phyloP scores from a whole-genome alignment of 1,140 invertebrate species.

The Bombus fervidus region DNA sequence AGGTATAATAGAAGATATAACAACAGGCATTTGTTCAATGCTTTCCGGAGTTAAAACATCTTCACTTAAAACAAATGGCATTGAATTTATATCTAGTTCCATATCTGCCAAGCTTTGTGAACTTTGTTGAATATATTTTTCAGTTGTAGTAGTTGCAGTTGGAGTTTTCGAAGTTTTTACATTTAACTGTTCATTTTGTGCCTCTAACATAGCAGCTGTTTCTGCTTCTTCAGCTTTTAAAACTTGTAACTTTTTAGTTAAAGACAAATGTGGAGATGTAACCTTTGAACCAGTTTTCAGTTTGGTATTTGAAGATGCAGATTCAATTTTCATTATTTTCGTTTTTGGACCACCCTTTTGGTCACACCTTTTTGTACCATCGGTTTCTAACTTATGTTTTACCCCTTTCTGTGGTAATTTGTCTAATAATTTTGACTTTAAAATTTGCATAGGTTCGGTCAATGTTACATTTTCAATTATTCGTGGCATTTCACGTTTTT shows the following conservation, averaged over 20 bases:
- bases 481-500: conserved; percentile 80
- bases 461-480: conserved; percentile 79
- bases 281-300: conserved; percentile 53
- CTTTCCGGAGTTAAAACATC: conserved; percentile 85
- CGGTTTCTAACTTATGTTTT: conserved; percentile 77
- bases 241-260: conserved; percentile 72
- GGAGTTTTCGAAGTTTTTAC: conserved; percentile 55
- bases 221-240: conserved; percentile 71
- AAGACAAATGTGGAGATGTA: conserved; percentile 47
- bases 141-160: conserved; percentile 46
- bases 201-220: conserved; percentile 44
- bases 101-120: conserved; percentile 82
- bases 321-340: conserved; percentile 77
- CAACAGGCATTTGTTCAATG: conserved; percentile 87
- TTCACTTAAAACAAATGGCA: conserved; percentile 88
- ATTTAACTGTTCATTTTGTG: conserved; percentile 54
- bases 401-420: conserved; percentile 68
- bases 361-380: conserved; percentile 57
- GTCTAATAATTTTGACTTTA: conserved; percentile 77
- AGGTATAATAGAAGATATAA: conserved; percentile 84
- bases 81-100: conserved; percentile 88
- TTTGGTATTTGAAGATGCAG: conserved; percentile 64
- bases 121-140: conserved; percentile 75
- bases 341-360: conserved; percentile 56
- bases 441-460: conserved; percentile 76